Conservation (phyloP, 2,797 vertebrate species). For the Tokudaia tokunoshimensis region DNA sequence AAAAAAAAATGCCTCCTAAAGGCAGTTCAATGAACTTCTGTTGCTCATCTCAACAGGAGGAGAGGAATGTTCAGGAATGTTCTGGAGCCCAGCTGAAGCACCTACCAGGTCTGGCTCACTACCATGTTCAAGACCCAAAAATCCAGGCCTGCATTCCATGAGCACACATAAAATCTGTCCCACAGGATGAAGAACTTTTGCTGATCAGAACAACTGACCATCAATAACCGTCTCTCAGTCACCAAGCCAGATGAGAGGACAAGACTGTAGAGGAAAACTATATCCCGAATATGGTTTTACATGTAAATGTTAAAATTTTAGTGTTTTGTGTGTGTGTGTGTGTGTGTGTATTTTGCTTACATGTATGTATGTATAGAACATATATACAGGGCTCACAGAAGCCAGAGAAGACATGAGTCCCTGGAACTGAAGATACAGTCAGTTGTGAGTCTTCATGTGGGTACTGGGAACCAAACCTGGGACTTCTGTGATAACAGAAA, state of each 20-base stretch:
- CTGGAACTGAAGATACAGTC: too few species aligned
- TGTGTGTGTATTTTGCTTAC: too few species aligned
- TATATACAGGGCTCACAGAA: too few species aligned
- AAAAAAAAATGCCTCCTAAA: background rate
- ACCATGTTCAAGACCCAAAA: background rate
- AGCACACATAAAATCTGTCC: background rate
- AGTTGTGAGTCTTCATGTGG: too few species aligned
- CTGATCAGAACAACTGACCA: background rate
- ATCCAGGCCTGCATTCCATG: background rate
- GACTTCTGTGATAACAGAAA: background rate
- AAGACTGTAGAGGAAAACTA: background rate
- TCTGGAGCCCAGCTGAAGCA: background rate
- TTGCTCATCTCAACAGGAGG: background rate
- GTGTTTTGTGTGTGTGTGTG: too few species aligned
- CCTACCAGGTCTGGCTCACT: background rate
- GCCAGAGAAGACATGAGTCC: too few species aligned
- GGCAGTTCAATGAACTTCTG: background rate
- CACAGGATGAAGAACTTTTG: background rate
- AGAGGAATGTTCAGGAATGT: background rate
- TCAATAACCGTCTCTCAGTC: fast-evolving
- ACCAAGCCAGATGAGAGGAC: background rate
- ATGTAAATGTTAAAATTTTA: background rate
- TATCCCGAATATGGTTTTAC: background rate
- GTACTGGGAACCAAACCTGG: too few species aligned
- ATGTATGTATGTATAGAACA: too few species aligned